These are phyloP conservation scores for Lasius platythorax DNA, from an alignment of 2,888 invertebrate species.

Conservation along the genomic window DNA sequence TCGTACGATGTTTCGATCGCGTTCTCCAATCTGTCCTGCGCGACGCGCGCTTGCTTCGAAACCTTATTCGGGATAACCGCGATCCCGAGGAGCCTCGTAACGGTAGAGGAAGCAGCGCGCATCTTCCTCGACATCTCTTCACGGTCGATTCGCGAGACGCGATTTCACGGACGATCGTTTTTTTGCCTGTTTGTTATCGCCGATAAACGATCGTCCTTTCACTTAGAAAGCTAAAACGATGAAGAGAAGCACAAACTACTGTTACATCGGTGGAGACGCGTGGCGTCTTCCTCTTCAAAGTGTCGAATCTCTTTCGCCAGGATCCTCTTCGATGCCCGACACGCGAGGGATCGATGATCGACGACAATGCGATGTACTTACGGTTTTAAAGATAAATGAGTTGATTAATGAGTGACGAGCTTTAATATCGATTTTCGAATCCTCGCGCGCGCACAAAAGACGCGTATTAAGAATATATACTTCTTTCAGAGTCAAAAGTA, in stretches of 20 bases:
- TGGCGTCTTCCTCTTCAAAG: conserved; percentile 26
- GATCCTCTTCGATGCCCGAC: background rate
- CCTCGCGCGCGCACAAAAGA: background rate
- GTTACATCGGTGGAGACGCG: conserved; percentile 17
- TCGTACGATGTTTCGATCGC: background rate
- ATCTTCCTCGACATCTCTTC: conserved; percentile 7
- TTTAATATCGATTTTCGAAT: conserved; percentile 29
- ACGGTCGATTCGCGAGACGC: conserved; percentile 31
- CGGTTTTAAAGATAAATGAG: background rate
- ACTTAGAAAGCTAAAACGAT: conserved; percentile 56
- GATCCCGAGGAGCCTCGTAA: conserved; percentile 19
- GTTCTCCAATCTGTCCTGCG: background rate
- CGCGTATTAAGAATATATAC: conserved; percentile 25
- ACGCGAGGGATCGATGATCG: conserved; percentile 10
- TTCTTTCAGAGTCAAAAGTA: conserved; percentile 32
- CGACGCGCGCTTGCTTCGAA: background rate
- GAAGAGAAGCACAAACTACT: conserved; percentile 40
- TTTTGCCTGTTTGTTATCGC: conserved; percentile 15
- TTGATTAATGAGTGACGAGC: conserved; percentile 1
- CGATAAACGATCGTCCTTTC: conserved; percentile 34
- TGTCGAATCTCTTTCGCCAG: background rate
- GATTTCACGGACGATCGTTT: conserved; percentile 42
- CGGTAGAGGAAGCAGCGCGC: conserved; percentile 8
- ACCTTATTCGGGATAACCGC: background rate
- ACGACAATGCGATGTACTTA: background rate